Evolutionary conservation across 2,888 invertebrate genomes (phyloP), one percentile per base, ranked within the genome.

Genomic region (Platypus cylindrus): DNA sequence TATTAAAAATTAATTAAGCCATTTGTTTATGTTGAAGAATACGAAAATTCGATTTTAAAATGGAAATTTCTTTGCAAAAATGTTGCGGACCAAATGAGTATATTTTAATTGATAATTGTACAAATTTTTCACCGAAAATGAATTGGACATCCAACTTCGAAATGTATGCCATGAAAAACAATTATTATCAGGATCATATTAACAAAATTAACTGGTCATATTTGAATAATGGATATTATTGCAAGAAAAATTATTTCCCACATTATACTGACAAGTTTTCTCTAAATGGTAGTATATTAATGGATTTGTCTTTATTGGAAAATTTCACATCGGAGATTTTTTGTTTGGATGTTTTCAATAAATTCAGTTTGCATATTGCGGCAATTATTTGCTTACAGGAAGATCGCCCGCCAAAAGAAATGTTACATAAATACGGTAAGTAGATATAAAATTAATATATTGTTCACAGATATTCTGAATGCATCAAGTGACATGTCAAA

Each of bases 71-170:
- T 14, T 26, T 45, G 1, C 25, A 43, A 30, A 47, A 47, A 34
- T 47, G 47, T 27, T 47, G 47, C 24, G 32, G 13, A 22, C n/a
- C 20, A n/a, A 15, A 36, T 18, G 39, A 45, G 31, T n/a, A n/a
- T n/a, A n/a, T n/a, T n/a, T n/a, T n/a, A n/a, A n/a, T n/a, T n/a
- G n/a, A n/a, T n/a, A n/a, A n/a, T n/a, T n/a, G n/a, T n/a, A n/a
- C n/a, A n/a, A n/a, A n/a, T 27, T 44, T 5, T 28, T 43, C 3
- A 9, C 28, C 1, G 30, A 37, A 13, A 22, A 17, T 14, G 22
- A 26, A 3, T 41, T 41, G 32, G 32, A 15, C 5, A 16, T 17
- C 11, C 22, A 32, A 16, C 18, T 15, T 11, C 5, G 9, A 2
- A 11, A 11, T 7, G 15, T 11, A 17, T 17, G 14, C 11, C 20